Percentiles rank a stretch among this genome's conserved stretches.
phyloP scores from a whole-genome alignment of 2,113 vertebrate genomes.

The Hymenochirus boettgeri region DNA sequence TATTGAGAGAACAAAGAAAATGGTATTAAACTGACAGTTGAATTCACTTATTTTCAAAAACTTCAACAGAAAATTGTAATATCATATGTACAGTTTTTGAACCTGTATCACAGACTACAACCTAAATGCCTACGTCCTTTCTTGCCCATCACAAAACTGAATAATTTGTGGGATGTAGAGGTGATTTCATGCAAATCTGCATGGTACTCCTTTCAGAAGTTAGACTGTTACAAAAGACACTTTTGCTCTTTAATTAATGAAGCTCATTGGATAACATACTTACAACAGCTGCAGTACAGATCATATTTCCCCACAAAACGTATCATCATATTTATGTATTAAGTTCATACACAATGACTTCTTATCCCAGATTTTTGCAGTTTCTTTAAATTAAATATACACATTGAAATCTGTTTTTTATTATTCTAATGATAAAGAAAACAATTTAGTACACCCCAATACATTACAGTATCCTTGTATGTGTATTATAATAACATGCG shows the following conservation, averaged over 20 bases:
- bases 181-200: slow-evolving; percentile 80
- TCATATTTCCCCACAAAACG: slow-evolving; percentile 51
- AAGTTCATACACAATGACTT: slow-evolving; percentile 43
- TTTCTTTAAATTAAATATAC: slow-evolving; percentile 78
- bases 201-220: slow-evolving; percentile 73
- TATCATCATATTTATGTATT: slow-evolving; percentile 49
- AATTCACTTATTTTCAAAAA: slow-evolving; percentile 57
- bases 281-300: slow-evolving; percentile 56
- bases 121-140: slow-evolving; percentile 60
- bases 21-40: slow-evolving; percentile 88
- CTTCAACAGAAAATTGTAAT: slow-evolving; percentile 65
- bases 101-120: slow-evolving; percentile 49
- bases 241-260: slow-evolving; percentile 56
- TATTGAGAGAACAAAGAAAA: slow-evolving; percentile 97
- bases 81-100: slow-evolving; percentile 69
- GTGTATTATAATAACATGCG: slow-evolving; percentile 96
- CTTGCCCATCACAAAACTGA: slow-evolving; percentile 68
- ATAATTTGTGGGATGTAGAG: slow-evolving; percentile 76
- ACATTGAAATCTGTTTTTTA: slow-evolving; percentile 83
- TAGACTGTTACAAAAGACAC: slow-evolving; percentile 68
- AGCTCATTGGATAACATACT: slow-evolving; percentile 57
- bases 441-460: slow-evolving; percentile 63
- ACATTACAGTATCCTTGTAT: too few relatives aligned
- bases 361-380: slow-evolving; percentile 51
- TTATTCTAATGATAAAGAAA: slow-evolving; percentile 78